phyloP scores from a whole-genome alignment of 1,140 invertebrate species.

The Teleogryllus occipitalis region DNA sequence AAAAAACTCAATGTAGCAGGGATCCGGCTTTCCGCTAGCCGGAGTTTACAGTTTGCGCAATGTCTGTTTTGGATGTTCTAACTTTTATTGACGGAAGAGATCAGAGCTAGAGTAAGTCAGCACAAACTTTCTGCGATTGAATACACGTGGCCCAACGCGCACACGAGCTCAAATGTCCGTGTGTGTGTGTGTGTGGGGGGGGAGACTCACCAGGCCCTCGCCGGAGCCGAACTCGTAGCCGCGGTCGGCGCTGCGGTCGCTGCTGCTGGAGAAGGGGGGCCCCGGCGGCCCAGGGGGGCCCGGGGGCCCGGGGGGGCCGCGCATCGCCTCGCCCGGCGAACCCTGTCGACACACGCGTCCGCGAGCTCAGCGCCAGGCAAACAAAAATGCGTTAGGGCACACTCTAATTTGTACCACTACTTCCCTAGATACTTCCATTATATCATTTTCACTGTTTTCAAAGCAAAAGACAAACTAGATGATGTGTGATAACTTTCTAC shows the following conservation, averaged over 20 bases:
- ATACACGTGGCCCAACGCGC: neutral
- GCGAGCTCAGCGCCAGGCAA: too few species aligned
- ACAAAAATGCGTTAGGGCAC: too few species aligned
- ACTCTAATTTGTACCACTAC: too few species aligned
- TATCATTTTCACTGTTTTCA: neutral
- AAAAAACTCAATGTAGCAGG: too few species aligned
- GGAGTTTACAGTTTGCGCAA: too few species aligned
- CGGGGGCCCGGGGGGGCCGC: conserved; percentile 19
- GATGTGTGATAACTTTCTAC: neutral
- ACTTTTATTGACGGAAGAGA: neutral
- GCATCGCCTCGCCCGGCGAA: conserved; percentile 19
- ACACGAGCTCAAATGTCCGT: neutral
- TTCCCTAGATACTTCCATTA: too few species aligned
- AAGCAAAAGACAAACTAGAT: neutral
- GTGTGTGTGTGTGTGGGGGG: too few species aligned
- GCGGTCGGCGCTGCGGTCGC: neutral
- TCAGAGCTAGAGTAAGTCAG: neutral
- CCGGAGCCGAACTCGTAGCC: conserved; percentile 13
- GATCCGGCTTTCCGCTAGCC: too few species aligned
- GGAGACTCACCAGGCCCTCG: conserved; percentile 50
- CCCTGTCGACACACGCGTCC: neutral
- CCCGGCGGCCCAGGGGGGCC: conserved; percentile 18
- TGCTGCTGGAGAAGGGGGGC: neutral
- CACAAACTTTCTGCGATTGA: neutral
- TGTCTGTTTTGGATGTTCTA: too few species aligned